These are phyloP conservation scores for Pleuronectes platessa DNA, from an alignment of 2,113 vertebrate genomes.

Conservation along the genomic window DNA sequence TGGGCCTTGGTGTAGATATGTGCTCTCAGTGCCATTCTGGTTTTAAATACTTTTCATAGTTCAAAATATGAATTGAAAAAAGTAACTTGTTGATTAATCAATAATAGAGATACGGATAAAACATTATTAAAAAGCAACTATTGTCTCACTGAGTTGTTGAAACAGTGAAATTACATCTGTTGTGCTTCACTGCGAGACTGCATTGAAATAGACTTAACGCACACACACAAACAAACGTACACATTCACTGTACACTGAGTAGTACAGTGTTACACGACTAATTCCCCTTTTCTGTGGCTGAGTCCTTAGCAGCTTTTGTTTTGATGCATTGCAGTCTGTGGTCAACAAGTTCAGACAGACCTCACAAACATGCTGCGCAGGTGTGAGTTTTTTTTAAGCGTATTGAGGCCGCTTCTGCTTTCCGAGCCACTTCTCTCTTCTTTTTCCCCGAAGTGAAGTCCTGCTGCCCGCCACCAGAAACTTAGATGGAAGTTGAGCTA, in stretches of 20 bases:
- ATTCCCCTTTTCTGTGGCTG: conserved; percentile 43
- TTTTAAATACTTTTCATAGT: background rate
- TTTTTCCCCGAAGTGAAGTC: conserved; percentile 70
- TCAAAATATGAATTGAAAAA: background rate
- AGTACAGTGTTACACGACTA: conserved; percentile 24
- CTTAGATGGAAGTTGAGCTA: conserved; percentile 35
- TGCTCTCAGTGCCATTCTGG: too few species aligned
- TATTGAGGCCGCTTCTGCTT: conserved; percentile 77
- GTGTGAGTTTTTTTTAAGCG: conserved; percentile 43
- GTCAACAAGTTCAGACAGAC: background rate
- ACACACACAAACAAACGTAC: background rate
- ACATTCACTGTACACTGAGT: conserved; percentile 6
- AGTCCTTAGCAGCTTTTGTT: conserved; percentile 32
- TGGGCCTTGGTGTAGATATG: too few species aligned
- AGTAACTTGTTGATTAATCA: too few species aligned
- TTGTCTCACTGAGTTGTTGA: background rate
- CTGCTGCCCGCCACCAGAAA: conserved; percentile 21
- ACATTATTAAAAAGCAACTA: too few species aligned
- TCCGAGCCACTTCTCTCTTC: conserved; percentile 78
- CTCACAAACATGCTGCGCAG: conserved; percentile 33
- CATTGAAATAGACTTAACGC: background rate
- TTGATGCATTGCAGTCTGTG: conserved; percentile 9
- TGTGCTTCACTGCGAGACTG: background rate
- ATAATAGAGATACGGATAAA: too few species aligned
- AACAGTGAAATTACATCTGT: background rate